Evolutionary conservation across 2,888 invertebrate species (phyloP), one percentile per base, ranked within the genome.

Genomic region (Monoplex corrugatus): DNA sequence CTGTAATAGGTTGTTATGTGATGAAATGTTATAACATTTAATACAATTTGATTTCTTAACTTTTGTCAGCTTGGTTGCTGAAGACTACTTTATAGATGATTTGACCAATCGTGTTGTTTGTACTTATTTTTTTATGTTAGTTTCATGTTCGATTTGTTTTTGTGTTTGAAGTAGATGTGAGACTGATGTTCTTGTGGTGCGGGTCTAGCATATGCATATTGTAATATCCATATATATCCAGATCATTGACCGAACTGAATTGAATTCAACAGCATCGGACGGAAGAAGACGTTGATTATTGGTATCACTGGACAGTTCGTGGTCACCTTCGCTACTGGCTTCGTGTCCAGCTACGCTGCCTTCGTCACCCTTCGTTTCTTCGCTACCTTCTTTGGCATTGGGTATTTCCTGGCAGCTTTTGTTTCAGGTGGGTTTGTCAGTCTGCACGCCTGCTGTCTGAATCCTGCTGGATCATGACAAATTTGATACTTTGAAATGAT

Each of bases 361-460:
- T 90, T 83, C 35, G 86, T 89, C 38, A 88, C 85, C 75, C 63
- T 90, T n/a, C 72, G 90, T 5, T 90, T 90, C 85, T 50, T 90
- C 3, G 82, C 89, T 0, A 83, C 84, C 2, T 84, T 90, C 84
- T 87, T 45, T 40, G 89, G 87, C 38, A 75, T 84, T 23, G 90
- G 90, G 19, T 72, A 87, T 63, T 87, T 83, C 45, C 75, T 90
- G 38, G 44, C 87, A 40, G 87, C 90, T 38, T 90, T 90, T 82
- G 88, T 90, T 35, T 82, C 89, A 28, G 90, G 89, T 90, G 19
- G 35, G 90, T 85, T 16, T 63, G 63, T 63, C 16, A 19, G 63
- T 63, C 16, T 63, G 63, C 23, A 23, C 23, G 63, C 23, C 16
- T 63, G 63, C 23, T 63, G 16, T 16, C 16, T 63, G 16, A 63